Evolutionary conservation across 2,113 vertebrate species (phyloP).

Genomic region (Camarhynchus parvulus): DNA sequence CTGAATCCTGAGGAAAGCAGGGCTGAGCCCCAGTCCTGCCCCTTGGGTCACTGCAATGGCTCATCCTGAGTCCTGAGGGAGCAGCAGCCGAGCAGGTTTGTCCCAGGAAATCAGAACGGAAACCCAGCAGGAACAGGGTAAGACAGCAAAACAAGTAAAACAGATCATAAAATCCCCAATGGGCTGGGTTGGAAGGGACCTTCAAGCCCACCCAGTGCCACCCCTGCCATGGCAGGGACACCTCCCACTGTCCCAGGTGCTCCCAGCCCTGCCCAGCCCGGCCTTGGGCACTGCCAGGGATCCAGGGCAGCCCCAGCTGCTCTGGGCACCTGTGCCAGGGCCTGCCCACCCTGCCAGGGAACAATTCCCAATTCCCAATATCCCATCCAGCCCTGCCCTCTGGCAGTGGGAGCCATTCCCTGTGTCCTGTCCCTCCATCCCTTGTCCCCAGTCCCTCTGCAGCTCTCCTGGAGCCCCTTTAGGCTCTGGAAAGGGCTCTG

Average conservation of each 20-base stretch:
- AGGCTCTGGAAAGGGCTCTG: neutral
- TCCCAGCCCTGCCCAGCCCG: neutral
- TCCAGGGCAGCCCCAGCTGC: neutral
- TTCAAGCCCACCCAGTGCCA: fast-evolving
- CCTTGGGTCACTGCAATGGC: neutral
- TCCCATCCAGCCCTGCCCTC: neutral
- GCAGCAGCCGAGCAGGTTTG: neutral
- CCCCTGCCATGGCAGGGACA: neutral
- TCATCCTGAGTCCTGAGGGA: fast-evolving
- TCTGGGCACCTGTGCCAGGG: neutral
- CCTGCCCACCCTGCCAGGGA: neutral
- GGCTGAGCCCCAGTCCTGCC: neutral
- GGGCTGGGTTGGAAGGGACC: neutral
- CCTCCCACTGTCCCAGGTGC: neutral
- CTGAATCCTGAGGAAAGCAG: neutral
- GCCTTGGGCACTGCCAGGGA: neutral
- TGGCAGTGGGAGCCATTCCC: neutral
- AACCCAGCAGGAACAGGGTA: neutral
- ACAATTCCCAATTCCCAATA: neutral
- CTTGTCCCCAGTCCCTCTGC: neutral
- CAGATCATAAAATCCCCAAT: too few relatives aligned
- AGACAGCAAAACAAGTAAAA: too few relatives aligned
- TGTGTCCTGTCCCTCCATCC: neutral
- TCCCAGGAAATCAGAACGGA: fast-evolving
- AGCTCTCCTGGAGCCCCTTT: neutral